phyloP scores from a whole-genome alignment of 2,888 invertebrate genomes.

The Macrophya alboannulata region DNA sequence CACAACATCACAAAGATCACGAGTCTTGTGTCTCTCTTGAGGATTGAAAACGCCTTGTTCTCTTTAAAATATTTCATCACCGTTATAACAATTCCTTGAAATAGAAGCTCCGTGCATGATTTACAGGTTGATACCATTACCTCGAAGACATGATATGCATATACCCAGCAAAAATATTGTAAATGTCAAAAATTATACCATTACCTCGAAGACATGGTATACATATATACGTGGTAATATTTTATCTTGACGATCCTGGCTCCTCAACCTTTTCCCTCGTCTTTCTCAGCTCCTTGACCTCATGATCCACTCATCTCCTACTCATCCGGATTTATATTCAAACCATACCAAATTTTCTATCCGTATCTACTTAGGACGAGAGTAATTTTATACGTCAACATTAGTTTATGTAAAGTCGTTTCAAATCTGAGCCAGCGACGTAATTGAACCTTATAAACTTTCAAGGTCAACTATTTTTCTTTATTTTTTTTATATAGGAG shows the following conservation, averaged over 20 bases:
- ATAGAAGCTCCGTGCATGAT: not conserved
- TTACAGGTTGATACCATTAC: not conserved
- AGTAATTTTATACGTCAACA: not conserved
- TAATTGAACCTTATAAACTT: not conserved
- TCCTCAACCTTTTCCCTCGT: not conserved
- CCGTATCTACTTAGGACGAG: not conserved
- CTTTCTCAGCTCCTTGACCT: slow-evolving; percentile 3
- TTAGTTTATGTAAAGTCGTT: not conserved
- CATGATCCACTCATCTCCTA: not conserved
- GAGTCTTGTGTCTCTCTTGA: not conserved
- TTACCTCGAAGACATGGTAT: not conserved
- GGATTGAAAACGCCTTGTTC: not conserved
- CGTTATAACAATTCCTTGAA: not conserved
- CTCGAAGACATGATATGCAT: not conserved
- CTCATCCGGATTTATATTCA: slow-evolving; percentile 7
- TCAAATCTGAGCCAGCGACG: not conserved
- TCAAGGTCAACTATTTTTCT: not conserved
- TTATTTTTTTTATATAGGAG: not conserved
- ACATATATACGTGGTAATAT: not conserved
- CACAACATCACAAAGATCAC: not conserved
- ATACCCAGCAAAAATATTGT: no score
- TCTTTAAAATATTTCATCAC: not conserved
- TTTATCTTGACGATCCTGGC: not conserved
- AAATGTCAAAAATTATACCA: no score
- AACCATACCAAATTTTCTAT: not conserved